A percentile compares a stretch with the other conserved stretches of the same genome.
These are phyloP conservation scores for Lonchura striata DNA, from an alignment of 2,113 vertebrate genomes.

Conservation along the genomic window DNA sequence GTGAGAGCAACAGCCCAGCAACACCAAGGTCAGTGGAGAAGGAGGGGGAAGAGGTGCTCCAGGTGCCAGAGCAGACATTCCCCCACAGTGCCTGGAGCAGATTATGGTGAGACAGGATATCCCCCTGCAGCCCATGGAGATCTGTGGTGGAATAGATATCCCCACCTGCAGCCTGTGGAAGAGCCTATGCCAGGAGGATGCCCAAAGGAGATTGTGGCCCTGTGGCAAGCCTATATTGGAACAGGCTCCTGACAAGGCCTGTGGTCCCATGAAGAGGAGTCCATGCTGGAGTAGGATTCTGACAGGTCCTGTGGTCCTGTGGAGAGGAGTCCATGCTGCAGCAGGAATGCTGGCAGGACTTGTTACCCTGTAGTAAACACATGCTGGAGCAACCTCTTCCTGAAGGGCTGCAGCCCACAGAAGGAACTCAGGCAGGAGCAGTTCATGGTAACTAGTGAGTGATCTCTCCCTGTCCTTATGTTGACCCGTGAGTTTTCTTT, in stretches of 20 bases:
- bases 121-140: neutral
- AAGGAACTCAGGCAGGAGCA: fast-evolving
- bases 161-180: neutral
- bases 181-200: fast-evolving
- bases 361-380: neutral
- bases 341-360: neutral
- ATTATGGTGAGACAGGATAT: neutral
- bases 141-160: neutral
- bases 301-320: fast-evolving
- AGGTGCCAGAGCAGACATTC: neutral
- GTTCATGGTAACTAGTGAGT: neutral
- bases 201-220: neutral
- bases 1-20: neutral
- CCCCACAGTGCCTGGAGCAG: neutral
- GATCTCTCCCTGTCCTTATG: neutral
- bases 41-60: neutral
- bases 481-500: neutral
- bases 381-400: neutral
- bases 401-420: neutral
- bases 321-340: neutral
- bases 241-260: neutral
- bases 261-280: neutral
- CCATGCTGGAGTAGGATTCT: neutral
- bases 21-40: neutral
- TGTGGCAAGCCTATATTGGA: neutral